Conservation (phyloP, 2,888 invertebrate species). For the Lasioglossum malachurum region DNA sequence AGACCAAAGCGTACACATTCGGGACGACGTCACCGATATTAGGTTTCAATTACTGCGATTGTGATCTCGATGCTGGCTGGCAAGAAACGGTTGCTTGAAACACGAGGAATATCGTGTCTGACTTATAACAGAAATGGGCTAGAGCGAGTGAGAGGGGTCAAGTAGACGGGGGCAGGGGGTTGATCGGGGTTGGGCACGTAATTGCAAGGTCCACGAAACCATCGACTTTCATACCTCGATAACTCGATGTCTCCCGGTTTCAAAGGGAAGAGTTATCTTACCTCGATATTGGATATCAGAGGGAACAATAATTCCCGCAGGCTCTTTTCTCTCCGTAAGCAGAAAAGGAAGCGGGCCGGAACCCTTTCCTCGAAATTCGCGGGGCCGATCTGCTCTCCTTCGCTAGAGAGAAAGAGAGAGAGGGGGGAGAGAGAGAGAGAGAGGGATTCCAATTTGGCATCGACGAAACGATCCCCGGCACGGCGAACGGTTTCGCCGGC, state of each 20-base stretch:
- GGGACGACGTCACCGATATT: background rate
- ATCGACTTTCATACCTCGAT: conserved; percentile 47
- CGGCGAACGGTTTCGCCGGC: conserved; percentile 11
- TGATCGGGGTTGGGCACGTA: conserved; percentile 11
- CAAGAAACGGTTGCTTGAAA: background rate
- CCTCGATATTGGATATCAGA: conserved; percentile 56
- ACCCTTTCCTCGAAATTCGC: conserved; percentile 40
- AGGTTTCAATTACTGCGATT: conserved; percentile 8
- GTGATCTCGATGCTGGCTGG: background rate
- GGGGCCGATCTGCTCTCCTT: conserved; percentile 28
- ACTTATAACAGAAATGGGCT: background rate
- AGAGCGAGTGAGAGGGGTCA: background rate
- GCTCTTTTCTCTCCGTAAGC: conserved; percentile 37
- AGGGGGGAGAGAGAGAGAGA: background rate
- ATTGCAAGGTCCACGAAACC: conserved; percentile 49
- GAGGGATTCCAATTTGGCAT: conserved; percentile 51
- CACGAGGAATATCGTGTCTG: conserved; percentile 2
- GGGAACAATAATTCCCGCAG: conserved; percentile 60
- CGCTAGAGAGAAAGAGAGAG: background rate
- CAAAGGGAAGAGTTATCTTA: conserved; percentile 62
- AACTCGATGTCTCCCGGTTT: conserved; percentile 45
- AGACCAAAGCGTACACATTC: background rate
- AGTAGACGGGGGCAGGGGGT: background rate
- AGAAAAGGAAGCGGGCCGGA: conserved; percentile 25
- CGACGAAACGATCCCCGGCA: conserved; percentile 47